Conservation (phyloP, 2,888 invertebrate species). For the Lumbricus terrestris region DNA sequence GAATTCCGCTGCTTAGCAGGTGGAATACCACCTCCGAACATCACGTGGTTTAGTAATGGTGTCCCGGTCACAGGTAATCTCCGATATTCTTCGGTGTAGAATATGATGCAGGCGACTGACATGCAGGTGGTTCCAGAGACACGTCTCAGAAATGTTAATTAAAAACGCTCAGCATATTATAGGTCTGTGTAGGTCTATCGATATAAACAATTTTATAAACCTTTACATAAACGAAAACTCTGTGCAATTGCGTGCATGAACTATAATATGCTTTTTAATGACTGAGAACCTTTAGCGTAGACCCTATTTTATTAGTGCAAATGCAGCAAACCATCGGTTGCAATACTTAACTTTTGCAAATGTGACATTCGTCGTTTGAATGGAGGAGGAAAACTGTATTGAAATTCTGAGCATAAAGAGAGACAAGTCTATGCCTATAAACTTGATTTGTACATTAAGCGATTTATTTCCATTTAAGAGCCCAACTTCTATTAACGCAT, state of each 20-base stretch:
- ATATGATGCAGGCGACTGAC: too few relatives aligned
- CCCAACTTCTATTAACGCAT: too few relatives aligned
- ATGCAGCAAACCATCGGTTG: neutral
- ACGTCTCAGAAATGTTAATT: too few relatives aligned
- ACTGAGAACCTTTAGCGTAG: too few relatives aligned
- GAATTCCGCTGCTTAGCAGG: conserved; percentile 82
- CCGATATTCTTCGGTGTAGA: neutral
- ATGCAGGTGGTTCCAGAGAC: too few relatives aligned
- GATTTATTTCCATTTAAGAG: too few relatives aligned
- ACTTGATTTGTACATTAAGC: neutral
- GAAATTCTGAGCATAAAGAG: neutral
- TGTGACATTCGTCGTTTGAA: neutral
- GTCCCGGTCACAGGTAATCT: conserved; percentile 66
- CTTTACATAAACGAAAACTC: too few relatives aligned
- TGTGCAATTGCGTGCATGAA: too few relatives aligned
- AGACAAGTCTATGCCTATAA: neutral
- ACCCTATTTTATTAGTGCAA: neutral
- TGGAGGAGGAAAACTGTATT: neutral
- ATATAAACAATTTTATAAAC: too few relatives aligned
- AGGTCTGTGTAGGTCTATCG: too few relatives aligned
- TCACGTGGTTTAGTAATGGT: conserved; percentile 95
- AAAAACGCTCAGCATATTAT: too few relatives aligned
- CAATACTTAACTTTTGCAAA: neutral
- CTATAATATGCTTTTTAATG: too few relatives aligned
- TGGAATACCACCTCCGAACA: conserved; percentile 82